Base-by-base conservation (phyloP, 1,140 invertebrate genomes). In the Cotesia vestalis region DNA sequence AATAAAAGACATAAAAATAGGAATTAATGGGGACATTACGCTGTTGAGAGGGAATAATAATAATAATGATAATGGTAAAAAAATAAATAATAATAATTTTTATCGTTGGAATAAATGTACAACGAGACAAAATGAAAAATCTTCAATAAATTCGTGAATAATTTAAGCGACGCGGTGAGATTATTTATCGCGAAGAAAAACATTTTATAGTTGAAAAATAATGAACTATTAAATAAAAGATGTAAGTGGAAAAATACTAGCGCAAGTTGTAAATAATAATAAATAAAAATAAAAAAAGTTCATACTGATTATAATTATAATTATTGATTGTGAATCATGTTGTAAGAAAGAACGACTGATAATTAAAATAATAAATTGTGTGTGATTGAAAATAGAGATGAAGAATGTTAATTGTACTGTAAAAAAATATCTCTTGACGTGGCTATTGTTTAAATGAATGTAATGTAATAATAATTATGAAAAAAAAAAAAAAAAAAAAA, bases 371-470 rank as follows among this genome's bases (percentile, higher is more conserved):
- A 55, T 53, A 72, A 74, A 75, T 35, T 51, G 36, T 53, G 60
- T 70, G 34, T 70, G 63, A 53, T 36, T 70, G 27, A 17, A 71
- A 75, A 73, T 69, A 76, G 55, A 60, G 71, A 76, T 57, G 78
- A 72, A 79, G 79, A 79, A 66, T 35, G 66, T 35, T 60, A 6
- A 73, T 38, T 57, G 53, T 68, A 75, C 67, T 72, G 67, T 75
- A 64, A 74, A 64, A 74, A 75, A 77, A 79, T 80, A 81, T 79
- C 76, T 78, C 80, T 82, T 79, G 79, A 80, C 80, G 80, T 81
- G 80, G 77, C 78, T 79, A 80, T 78, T 82, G 81, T 83, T 83
- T 83, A 78, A 83, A 83, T 83, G 82, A 82, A 83, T 83, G 81
- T 83, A 83, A 27, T 27, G 27, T 27, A 27, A 27, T 27, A 27